These are phyloP conservation scores for Vanessa cardui DNA, from an alignment of 2,888 invertebrate species.

Conservation along the genomic window DNA sequence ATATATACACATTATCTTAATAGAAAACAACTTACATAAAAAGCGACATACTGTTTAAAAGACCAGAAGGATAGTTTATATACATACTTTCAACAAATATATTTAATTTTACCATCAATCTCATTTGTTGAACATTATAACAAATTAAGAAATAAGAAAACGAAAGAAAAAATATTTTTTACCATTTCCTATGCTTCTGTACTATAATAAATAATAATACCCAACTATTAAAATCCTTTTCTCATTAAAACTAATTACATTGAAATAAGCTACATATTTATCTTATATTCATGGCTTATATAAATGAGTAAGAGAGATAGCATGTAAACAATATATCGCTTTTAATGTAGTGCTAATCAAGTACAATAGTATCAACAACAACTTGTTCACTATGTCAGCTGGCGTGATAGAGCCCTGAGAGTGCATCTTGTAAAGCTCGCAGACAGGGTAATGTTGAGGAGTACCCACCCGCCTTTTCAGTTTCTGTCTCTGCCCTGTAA, in stretches of 20 bases:
- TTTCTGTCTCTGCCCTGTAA: slow-evolving; percentile 84
- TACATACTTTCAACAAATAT: background rate
- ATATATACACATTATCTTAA: background rate
- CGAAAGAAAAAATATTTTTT: no score
- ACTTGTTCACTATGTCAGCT: slow-evolving; percentile 62
- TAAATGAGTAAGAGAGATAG: slow-evolving; percentile 3
- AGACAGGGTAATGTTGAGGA: slow-evolving; percentile 91
- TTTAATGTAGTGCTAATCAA: slow-evolving; percentile 48
- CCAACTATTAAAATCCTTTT: no score
- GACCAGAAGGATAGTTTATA: background rate
- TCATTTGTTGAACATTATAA: no score
- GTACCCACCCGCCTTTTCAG: slow-evolving; percentile 95
- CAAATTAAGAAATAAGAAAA: no score
- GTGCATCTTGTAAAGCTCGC: slow-evolving; percentile 93
- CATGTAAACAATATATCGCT: slow-evolving; percentile 21
- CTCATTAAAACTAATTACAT: no score
- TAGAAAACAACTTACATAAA: background rate
- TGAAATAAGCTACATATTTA: background rate
- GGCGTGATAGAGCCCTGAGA: slow-evolving; percentile 87
- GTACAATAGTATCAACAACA: slow-evolving; percentile 48
- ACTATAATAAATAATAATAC: no score
- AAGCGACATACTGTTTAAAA: slow-evolving; percentile 1
- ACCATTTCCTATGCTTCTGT: no score
- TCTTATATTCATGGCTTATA: background rate
- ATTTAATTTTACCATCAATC: background rate